These are phyloP conservation scores for Lontra canadensis DNA, from an alignment of 2,113 vertebrate genomes.

Conservation along the genomic window DNA sequence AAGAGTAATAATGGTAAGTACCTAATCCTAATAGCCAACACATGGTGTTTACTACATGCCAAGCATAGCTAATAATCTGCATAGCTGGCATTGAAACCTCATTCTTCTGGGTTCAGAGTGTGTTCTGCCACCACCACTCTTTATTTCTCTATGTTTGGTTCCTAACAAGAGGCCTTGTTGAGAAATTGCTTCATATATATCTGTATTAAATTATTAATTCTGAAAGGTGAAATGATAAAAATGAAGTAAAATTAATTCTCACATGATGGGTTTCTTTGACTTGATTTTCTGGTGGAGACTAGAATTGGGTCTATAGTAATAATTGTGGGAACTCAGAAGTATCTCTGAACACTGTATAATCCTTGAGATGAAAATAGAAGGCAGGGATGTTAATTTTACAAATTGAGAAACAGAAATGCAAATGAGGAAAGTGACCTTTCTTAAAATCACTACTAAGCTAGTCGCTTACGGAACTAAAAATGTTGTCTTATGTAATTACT, in stretches of 20 bases:
- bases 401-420: constrained; percentile 37
- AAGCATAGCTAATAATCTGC: background rate
- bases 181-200: background rate
- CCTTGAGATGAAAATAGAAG: constrained; percentile 27
- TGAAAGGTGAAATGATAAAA: background rate
- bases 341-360: constrained; percentile 3
- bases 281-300: constrained; percentile 1
- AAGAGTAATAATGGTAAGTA: background rate
- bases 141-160: constrained; percentile 19
- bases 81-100: background rate
- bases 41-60: background rate
- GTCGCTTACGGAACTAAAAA: constrained; percentile 42
- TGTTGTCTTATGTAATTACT: constrained; percentile 17
- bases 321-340: background rate
- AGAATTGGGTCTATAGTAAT: background rate
- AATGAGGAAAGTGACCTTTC: constrained; percentile 46
- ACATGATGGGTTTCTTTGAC: background rate
- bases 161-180: background rate
- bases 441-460: constrained; percentile 41
- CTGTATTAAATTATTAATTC: background rate
- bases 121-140: background rate
- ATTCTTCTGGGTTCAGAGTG: background rate
- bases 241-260: constrained; percentile 15
- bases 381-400: constrained; percentile 15
- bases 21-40: background rate